These are phyloP conservation scores for Conomelus anceps DNA, from an alignment of 2,888 invertebrate species.

Conservation along the genomic window DNA sequence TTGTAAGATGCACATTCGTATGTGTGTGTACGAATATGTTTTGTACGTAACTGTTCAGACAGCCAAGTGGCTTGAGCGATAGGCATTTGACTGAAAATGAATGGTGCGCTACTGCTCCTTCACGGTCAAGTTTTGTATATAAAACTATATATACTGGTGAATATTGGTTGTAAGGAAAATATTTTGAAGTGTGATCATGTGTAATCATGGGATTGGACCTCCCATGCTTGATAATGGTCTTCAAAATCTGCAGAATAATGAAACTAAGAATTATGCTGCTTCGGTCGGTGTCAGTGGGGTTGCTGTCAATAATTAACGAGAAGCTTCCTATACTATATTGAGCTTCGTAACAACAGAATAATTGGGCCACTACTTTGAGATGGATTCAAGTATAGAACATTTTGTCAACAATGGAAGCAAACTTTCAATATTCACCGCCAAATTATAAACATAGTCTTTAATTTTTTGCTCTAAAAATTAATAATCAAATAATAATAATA, in stretches of 20 bases:
- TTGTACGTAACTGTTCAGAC: background rate
- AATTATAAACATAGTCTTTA: background rate
- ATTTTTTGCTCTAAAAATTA: background rate
- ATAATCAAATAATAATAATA: background rate
- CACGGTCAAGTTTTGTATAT: background rate
- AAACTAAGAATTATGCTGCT: background rate
- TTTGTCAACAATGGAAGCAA: background rate
- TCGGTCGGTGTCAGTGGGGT: background rate
- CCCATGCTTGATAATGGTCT: background rate
- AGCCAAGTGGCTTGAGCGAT: background rate
- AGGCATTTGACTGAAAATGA: background rate
- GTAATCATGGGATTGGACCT: background rate
- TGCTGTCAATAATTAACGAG: background rate
- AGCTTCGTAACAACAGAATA: background rate
- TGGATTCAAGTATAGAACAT: background rate
- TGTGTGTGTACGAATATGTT: background rate
- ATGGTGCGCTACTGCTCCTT: background rate
- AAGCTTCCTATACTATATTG: background rate
- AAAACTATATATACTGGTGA: background rate
- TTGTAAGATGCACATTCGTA: background rate
- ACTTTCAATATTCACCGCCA: background rate
- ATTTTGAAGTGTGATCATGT: background rate
- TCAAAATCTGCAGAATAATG: background rate
- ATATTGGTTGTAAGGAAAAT: background rate
- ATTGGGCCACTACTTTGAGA: background rate